Percentiles rank a stretch among this genome's conserved stretches.
Evolutionary conservation across 1,140 invertebrate genomes (phyloP).

Genomic region (Ericerus pela): DNA sequence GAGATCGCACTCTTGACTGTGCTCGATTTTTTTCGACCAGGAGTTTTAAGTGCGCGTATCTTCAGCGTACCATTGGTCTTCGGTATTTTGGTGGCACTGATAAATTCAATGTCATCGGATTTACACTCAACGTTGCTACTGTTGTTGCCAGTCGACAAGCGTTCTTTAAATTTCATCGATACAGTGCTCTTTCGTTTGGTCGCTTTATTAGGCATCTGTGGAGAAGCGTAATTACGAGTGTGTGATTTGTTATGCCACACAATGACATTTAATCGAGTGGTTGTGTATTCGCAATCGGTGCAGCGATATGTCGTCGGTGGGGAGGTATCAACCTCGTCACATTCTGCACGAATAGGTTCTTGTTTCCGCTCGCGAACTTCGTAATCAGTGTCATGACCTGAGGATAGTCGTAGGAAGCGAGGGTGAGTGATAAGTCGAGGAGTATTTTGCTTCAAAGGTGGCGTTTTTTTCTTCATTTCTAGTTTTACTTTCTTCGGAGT

Average conservation of each 20-base stretch:
- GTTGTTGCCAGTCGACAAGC: too few relatives aligned
- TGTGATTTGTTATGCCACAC: conserved; percentile 50
- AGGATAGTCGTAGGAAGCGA: conserved; percentile 29
- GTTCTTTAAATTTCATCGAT: background rate
- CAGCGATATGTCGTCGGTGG: conserved; percentile 38
- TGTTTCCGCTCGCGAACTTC: conserved; percentile 43
- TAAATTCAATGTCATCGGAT: background rate
- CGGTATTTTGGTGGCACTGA: background rate
- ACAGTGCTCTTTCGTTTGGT: conserved; percentile 6
- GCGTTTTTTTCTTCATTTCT: conserved; percentile 19
- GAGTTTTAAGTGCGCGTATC: background rate
- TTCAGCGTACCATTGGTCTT: conserved; percentile 5
- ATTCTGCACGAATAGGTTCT: conserved; percentile 23
- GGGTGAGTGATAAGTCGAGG: conserved; percentile 34
- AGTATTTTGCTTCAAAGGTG: background rate
- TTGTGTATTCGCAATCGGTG: conserved; percentile 44
- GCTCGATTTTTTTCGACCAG: background rate
- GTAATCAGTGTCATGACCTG: conserved; percentile 39
- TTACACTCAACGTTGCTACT: background rate
- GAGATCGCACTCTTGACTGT: background rate
- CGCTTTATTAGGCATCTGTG: background rate
- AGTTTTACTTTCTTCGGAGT: conserved; percentile 23
- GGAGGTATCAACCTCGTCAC: conserved; percentile 13
- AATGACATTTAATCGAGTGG: conserved; percentile 48
- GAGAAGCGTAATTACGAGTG: conserved; percentile 31